phyloP scores from a whole-genome alignment of 2,888 invertebrate species.

The Hecatera dysodea region DNA sequence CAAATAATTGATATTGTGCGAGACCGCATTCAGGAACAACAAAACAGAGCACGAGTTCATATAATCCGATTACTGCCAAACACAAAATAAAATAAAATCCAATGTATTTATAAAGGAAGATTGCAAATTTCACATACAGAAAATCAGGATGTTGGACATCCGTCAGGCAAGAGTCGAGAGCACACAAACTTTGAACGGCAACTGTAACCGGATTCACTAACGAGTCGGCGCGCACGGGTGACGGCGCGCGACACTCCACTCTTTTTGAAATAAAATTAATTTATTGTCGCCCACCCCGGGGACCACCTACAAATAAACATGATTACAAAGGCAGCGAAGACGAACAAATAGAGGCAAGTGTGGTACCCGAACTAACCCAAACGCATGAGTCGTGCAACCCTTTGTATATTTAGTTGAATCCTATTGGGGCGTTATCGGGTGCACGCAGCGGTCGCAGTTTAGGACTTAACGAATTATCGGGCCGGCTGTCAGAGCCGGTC shows the following conservation, averaged over 20 bases:
- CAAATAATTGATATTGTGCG: constrained; percentile 24
- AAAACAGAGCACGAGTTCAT: constrained; percentile 13
- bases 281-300: constrained; percentile 45
- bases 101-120: constrained; percentile 62
- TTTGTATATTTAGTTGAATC: constrained; percentile 79
- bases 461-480: constrained; percentile 88
- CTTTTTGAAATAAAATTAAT: constrained; percentile 68
- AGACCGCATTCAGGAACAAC: constrained; percentile 22
- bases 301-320: constrained; percentile 39
- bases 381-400: constrained; percentile 65
- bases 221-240: constrained; percentile 79
- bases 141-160: constrained; percentile 79
- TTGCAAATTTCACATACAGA: constrained; percentile 66
- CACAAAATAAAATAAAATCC: constrained; percentile 53
- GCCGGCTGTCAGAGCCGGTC: constrained; percentile 81
- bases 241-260: constrained; percentile 61
- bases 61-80: constrained; percentile 16
- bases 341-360: constrained; percentile 33
- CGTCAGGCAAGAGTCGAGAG: constrained; percentile 79
- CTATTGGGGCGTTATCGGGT: constrained; percentile 84
- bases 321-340: constrained; percentile 26
- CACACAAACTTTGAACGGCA: constrained; percentile 84
- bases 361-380: constrained; percentile 42
- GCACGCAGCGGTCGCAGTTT: constrained; percentile 85
- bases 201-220: constrained; percentile 87